These are phyloP conservation scores for Drosophila ficusphila DNA, from an alignment of 1,140 invertebrate species.

Conservation along the genomic window DNA sequence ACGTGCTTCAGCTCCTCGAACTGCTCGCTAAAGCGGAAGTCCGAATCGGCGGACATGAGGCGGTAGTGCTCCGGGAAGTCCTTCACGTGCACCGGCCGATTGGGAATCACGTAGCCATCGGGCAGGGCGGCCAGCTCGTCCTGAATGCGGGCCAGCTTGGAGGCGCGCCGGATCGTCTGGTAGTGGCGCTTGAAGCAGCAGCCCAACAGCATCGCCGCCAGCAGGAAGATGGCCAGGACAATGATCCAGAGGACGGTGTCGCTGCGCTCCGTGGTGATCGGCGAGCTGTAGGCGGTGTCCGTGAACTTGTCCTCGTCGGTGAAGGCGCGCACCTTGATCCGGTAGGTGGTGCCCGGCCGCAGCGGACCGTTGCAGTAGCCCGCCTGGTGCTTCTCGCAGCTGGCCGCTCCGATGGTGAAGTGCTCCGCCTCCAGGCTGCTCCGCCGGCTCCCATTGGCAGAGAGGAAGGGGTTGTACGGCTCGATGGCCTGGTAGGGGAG, in stretches of 20 bases:
- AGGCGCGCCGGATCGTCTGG: slow-evolving; percentile 86
- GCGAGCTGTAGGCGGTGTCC: slow-evolving; percentile 94
- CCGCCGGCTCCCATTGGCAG: slow-evolving; percentile 80
- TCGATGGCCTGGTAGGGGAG: slow-evolving; percentile 96
- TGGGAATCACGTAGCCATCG: slow-evolving; percentile 92
- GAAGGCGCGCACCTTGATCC: slow-evolving; percentile 96
- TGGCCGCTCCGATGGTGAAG: slow-evolving; percentile 92
- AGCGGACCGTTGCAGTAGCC: slow-evolving; percentile 96
- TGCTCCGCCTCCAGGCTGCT: slow-evolving; percentile 86
- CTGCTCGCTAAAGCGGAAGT: slow-evolving; percentile 98
- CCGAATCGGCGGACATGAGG: slow-evolving; percentile 98
- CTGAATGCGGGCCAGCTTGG: slow-evolving; percentile 87
- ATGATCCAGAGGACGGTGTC: slow-evolving; percentile 43
- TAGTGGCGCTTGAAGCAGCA: slow-evolving; percentile 86
- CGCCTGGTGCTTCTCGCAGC: slow-evolving; percentile 89
- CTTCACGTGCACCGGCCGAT: slow-evolving; percentile 93
- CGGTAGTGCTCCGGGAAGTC: slow-evolving; percentile 97
- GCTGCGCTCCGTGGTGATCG: slow-evolving; percentile 91
- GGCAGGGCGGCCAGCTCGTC: slow-evolving; percentile 90
- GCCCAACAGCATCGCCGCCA: slow-evolving; percentile 70
- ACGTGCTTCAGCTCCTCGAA: slow-evolving; percentile 98
- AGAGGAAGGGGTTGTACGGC: slow-evolving; percentile 94
- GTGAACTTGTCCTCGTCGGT: slow-evolving; percentile 96
- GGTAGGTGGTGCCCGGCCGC: slow-evolving; percentile 94
- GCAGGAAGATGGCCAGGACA: slow-evolving; percentile 19